Conservation (phyloP, 2,888 invertebrate genomes). For the Nemoura dubitans region DNA sequence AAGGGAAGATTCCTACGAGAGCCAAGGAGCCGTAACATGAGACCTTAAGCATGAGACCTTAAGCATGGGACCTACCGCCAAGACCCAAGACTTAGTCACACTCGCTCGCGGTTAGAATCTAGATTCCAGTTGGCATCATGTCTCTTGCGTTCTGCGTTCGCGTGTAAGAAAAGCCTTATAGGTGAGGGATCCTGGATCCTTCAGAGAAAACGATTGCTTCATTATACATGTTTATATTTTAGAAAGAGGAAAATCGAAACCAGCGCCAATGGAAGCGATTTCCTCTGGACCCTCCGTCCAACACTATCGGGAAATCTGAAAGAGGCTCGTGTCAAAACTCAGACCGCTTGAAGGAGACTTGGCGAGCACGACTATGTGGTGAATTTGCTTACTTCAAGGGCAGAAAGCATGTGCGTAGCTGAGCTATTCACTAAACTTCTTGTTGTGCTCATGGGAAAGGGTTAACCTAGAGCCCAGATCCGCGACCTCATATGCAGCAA, state of each 20-base stretch:
- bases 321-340: neutral
- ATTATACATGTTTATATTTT: no score
- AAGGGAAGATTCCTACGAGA: constrained; percentile 28
- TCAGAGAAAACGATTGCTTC: neutral
- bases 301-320: neutral
- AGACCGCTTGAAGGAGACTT: neutral
- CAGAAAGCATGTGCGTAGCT: constrained; percentile 17
- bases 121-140: neutral
- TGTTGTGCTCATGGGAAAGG: constrained; percentile 10
- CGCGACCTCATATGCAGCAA: neutral
- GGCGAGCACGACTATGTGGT: neutral
- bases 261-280: neutral
- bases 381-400: constrained; percentile 30
- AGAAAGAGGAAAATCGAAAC: neutral
- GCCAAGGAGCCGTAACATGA: constrained; percentile 7
- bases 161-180: neutral
- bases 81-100: constrained; percentile 7
- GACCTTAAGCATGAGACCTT: neutral
- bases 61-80: neutral
- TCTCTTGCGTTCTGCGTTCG: neutral
- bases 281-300: neutral
- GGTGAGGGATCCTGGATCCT: neutral
- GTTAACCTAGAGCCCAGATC: constrained; percentile 16
- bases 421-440: constrained; percentile 14
- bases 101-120: neutral